Conservation (phyloP, 2,888 invertebrate species). For the Diadromus collaris region DNA sequence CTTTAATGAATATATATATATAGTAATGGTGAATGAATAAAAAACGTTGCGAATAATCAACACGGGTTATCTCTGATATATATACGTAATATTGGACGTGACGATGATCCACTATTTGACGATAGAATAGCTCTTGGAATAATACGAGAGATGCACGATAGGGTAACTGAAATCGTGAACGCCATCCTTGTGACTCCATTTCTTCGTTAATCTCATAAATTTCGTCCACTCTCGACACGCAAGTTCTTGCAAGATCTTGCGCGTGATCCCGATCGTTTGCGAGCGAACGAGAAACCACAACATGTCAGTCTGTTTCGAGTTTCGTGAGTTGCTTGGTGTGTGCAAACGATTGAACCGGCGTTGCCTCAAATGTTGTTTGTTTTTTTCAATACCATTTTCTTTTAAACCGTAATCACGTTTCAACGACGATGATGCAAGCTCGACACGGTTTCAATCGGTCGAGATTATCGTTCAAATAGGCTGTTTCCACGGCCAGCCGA, state of each 20-base stretch:
- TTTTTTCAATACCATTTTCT: background rate
- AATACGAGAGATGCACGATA: constrained; percentile 4
- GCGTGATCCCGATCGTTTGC: constrained; percentile 25
- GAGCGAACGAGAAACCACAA: constrained; percentile 34
- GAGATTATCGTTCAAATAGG: constrained; percentile 25
- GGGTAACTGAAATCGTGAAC: background rate
- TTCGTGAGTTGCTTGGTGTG: background rate
- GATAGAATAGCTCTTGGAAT: constrained; percentile 26
- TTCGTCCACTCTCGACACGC: constrained; percentile 8
- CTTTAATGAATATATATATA: constrained; percentile 36
- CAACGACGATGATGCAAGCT: background rate
- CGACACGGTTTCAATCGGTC: constrained; percentile 41
- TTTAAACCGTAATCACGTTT: constrained; percentile 8
- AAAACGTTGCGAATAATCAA: constrained; percentile 37
- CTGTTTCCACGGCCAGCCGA: background rate
- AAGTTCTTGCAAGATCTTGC: constrained; percentile 2
- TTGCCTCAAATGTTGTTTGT: background rate
- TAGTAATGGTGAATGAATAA: constrained; percentile 39
- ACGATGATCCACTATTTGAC: constrained; percentile 47
- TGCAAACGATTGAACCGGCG: constrained; percentile 4
- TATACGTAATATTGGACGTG: constrained; percentile 45
- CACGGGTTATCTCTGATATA: constrained; percentile 41
- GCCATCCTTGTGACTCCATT: background rate
- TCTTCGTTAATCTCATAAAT: background rate
- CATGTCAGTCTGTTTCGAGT: background rate